These are phyloP conservation scores for Micropoecilia bifurca DNA, from an alignment of 2,797 vertebrate genomes.

Conservation along the genomic window DNA sequence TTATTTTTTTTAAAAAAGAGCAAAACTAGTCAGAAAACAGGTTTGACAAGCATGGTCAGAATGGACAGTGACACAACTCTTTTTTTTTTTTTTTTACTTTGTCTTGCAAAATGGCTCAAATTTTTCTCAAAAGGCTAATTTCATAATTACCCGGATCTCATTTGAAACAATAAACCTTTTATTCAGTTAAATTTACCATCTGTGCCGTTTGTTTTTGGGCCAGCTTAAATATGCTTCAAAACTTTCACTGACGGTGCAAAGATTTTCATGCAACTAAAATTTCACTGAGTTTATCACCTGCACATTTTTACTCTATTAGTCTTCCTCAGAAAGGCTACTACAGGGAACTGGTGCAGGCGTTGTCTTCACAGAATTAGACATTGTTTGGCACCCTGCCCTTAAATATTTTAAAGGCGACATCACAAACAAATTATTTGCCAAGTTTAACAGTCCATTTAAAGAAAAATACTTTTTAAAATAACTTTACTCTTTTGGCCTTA, in stretches of 20 bases:
- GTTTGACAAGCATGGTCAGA: background rate
- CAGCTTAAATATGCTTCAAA: background rate
- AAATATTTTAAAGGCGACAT: slow-evolving; percentile 35
- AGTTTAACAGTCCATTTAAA: background rate
- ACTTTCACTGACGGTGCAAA: background rate
- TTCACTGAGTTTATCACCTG: background rate
- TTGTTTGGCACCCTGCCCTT: accelerated
- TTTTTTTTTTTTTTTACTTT: background rate
- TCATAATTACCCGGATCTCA: background rate
- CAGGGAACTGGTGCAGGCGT: background rate
- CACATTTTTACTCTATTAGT: background rate
- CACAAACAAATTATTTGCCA: slow-evolving; percentile 18
- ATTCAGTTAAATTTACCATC: background rate
- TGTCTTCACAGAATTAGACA: background rate
- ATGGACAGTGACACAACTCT: background rate
- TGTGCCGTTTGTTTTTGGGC: background rate
- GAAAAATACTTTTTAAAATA: background rate
- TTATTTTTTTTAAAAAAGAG: background rate
- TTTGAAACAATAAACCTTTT: background rate
- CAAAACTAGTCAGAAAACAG: background rate
- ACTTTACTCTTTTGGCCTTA: background rate
- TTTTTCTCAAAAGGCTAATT: background rate
- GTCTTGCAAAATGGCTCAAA: background rate
- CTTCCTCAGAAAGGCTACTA: background rate
- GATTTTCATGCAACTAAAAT: background rate